Evolutionary conservation across 2,888 invertebrate genomes (phyloP), one percentile per base, ranked within the genome.

Genomic region (Galerucella pusilla): DNA sequence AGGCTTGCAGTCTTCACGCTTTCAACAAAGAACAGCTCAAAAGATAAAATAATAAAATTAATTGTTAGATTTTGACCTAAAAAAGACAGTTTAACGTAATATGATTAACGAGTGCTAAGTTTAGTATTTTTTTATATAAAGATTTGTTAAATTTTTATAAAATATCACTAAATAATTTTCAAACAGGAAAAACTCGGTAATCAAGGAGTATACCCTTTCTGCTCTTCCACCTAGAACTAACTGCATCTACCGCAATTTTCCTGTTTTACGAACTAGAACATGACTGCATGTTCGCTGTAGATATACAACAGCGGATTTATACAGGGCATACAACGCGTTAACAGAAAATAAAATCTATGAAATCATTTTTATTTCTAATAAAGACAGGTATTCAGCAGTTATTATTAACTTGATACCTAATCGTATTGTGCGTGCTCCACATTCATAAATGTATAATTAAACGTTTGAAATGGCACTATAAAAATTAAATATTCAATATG

Each of bases 211-310:
- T 63, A 42, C n/a, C 63, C 7, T 42, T 63, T 63, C 42, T 63
- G 42, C 10, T 63, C n/a, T 63, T 42, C 35, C 14, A 14, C 14
- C 63, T 42, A 63, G 63, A 63, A 63, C 63, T 63, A 42, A 63
- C 35, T 63, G 16, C 63, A 63, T 42, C 42, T n/a, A 42, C 42
- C 42, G 42, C 63, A 63, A 63, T 63, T 63, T 63, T 10, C 42
- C 20, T 63, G 35, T 63, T 35, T 42, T 42, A 63, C 42, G 63
- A 63, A 35, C 63, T 63, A 63, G 42, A 63, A 63, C 42, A 35
- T 63, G 35, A 14, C 63, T 20, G n/a, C n/a, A n/a, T 57, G 52
- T 52, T 52, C 52, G 52, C 52, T 52, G 16, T 57, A 57, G 57
- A 20, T 57, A 57, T 2, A 20, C 57, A 49, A 49, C 49, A 49